Conservation (phyloP, 2,113 vertebrate genomes). For the Oriolus oriolus region DNA sequence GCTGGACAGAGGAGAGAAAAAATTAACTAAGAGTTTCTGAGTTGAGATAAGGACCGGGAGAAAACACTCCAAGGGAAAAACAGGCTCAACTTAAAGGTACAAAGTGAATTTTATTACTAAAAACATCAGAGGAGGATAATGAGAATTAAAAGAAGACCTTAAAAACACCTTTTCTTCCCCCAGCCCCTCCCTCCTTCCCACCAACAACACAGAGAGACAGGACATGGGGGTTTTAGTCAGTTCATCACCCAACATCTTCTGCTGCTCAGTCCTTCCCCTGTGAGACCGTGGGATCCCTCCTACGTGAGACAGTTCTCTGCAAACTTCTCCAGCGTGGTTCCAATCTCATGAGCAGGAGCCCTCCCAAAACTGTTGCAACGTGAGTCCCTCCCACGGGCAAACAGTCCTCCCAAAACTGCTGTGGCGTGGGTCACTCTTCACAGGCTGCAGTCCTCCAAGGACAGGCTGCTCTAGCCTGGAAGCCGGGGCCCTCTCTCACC, state of each 20-base stretch:
- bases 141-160: background rate
- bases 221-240: background rate
- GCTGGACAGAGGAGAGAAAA: background rate
- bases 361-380: too few species aligned
- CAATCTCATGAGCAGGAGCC: too few species aligned
- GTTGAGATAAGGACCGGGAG: background rate
- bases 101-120: background rate
- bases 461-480: too few species aligned
- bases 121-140: background rate
- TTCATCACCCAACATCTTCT: background rate
- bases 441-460: too few species aligned
- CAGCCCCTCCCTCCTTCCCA: background rate
- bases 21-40: background rate
- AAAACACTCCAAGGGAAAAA: background rate
- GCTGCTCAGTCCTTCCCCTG: too few species aligned
- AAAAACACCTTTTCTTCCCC: background rate
- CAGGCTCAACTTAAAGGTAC: background rate
- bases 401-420: too few species aligned
- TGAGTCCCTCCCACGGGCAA: too few species aligned
- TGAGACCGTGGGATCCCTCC: too few species aligned
- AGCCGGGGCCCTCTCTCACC: too few species aligned
- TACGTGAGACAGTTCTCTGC: too few species aligned
- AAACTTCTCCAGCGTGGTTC: too few species aligned
- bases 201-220: rapidly evolving
- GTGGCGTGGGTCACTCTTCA: too few species aligned